Evolutionary conservation across 2,113 vertebrate species (phyloP).

Genomic region (Brachypodius melanocephalos): DNA sequence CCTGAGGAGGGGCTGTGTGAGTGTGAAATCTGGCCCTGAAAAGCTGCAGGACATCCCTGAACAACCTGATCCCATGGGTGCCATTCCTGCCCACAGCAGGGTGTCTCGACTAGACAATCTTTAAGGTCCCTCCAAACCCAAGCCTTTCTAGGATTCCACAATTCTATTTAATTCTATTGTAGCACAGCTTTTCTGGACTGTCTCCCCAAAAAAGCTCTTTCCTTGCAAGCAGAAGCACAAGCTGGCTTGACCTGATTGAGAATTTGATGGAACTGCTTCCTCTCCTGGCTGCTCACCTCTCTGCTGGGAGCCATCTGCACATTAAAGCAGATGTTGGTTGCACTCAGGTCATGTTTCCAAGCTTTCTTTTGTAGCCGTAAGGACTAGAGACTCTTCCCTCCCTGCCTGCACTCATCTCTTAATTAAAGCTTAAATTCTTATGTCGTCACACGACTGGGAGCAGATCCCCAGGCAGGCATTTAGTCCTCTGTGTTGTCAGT

Average conservation of each 20-base stretch:
- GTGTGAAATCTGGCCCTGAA: not conserved
- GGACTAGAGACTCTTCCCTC: not conserved
- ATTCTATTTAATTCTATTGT: not conserved
- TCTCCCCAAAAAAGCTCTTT: not conserved
- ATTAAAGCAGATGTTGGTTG: slow-evolving; percentile 32
- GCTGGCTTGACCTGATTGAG: not conserved
- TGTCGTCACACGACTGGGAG: slow-evolving; percentile 5
- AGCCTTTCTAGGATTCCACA: not conserved
- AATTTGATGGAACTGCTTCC: not conserved
- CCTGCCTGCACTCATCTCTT: slow-evolving; percentile 9
- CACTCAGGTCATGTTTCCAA: slow-evolving; percentile 9
- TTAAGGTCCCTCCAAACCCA: not conserved
- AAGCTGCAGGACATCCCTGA: not conserved
- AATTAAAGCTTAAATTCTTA: slow-evolving; percentile 62
- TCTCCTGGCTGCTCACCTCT: not conserved
- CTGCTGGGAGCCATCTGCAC: slow-evolving; percentile 19
- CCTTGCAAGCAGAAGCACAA: not conserved
- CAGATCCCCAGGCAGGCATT: slow-evolving; percentile 43
- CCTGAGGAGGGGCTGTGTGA: not conserved
- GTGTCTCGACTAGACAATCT: not conserved
- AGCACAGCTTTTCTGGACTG: not conserved
- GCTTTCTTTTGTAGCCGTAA: slow-evolving; percentile 7
- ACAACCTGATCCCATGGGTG: too few relatives aligned
- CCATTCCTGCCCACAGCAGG: not conserved
- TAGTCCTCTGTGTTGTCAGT: slow-evolving; percentile 19